Evolutionary conservation across 2,113 vertebrate species (phyloP), one percentile per base, ranked within the genome.

Genomic region (Natator depressus): DNA sequence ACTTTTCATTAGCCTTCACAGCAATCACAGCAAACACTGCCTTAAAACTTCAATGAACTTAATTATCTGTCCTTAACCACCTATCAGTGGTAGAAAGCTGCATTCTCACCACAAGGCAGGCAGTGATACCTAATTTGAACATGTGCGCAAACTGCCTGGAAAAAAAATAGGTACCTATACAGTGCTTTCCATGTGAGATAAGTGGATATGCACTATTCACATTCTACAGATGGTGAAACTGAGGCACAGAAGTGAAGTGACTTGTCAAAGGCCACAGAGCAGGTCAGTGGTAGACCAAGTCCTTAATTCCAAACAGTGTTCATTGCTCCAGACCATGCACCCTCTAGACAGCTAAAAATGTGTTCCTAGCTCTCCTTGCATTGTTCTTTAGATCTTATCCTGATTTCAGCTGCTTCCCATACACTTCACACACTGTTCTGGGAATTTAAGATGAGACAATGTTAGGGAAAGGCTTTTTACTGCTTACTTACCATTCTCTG

Each of bases 361-460:
- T 25, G 20, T 82, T 84, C 75, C 87, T 94, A 94, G 27, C 96
- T 97, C 80, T 91, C 93, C 46, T 93, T 81, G 93, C 80, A 89
- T 11, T 1, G 13, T 96, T 97, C 93, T 95, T 96, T 94, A 80
- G 31, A 20, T 90, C 51, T 85, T 89, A 35, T 89, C 85, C 49
- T 9, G 4, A 82, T 84, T 89, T 90, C 92, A 89, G 94, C 12
- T 96, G 80, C 78, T 35, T 38, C 80, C 92, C 93, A 42, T 82
- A 50, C 38, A 95, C 82, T 87, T 76, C 97, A 93, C 85, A 75
- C 89, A 79, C 89, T 91, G 53, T 16, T 93, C 89, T 65, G 54
- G 27, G 88, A 96, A 94, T 96, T 89, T 88, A 93, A 11, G 95
- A 85, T 80, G 54, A 96, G 93, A 96, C 38, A 85, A 1, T 4